A percentile compares a stretch with the other conserved stretches of the same genome.
These are phyloP conservation scores for Cerceris ruficornis DNA, from an alignment of 2,888 invertebrate genomes.

Conservation along the genomic window DNA sequence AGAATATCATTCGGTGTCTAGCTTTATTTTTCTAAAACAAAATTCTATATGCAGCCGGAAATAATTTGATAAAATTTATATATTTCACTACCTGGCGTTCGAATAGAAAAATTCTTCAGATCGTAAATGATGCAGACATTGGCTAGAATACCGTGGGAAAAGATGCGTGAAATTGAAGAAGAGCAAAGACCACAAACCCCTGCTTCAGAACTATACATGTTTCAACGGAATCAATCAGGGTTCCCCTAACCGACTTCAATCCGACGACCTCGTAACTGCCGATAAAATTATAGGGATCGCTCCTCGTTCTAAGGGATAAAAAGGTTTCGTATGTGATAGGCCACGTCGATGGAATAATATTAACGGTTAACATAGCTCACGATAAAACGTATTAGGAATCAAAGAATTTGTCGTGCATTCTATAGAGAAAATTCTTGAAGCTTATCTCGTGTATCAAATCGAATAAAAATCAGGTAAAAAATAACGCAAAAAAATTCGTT, in stretches of 20 bases:
- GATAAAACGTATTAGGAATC: background rate
- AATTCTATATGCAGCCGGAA: no score
- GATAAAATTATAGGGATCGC: constrained; percentile 39
- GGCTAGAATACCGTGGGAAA: background rate
- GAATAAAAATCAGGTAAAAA: no score
- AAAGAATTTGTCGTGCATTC: constrained; percentile 22
- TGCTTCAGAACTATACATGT: background rate
- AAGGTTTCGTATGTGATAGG: constrained; percentile 18
- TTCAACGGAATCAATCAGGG: constrained; percentile 41
- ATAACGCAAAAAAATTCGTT: no score
- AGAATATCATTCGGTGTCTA: no score
- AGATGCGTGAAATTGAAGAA: constrained; percentile 4
- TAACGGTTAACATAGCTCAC: constrained; percentile 26
- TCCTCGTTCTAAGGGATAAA: constrained; percentile 16
- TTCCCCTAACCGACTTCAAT: constrained; percentile 10
- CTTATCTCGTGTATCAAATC: no score
- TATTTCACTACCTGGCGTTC: no score
- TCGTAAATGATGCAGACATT: no score
- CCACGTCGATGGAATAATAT: constrained; percentile 39
- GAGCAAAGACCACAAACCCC: background rate
- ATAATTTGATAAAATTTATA: no score
- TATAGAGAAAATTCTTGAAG: background rate
- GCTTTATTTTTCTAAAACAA: no score
- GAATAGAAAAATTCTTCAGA: no score
- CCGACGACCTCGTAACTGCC: constrained; percentile 28